These are phyloP conservation scores for Epinotia bilunana DNA, from an alignment of 2,888 invertebrate genomes.

Conservation along the genomic window DNA sequence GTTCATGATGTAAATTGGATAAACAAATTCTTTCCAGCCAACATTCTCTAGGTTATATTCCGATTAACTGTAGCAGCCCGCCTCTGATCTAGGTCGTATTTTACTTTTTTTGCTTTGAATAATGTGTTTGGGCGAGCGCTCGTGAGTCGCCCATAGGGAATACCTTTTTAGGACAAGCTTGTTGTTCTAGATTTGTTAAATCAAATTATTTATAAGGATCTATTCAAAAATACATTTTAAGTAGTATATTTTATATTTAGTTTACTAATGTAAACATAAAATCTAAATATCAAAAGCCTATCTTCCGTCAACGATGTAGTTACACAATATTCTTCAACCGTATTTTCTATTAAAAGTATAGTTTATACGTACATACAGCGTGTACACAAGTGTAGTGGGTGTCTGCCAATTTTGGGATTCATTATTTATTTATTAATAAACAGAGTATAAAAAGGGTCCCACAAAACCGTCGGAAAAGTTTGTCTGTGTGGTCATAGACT, in stretches of 20 bases:
- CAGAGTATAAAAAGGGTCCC: too few relatives aligned
- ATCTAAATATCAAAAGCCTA: not conserved
- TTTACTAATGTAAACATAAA: not conserved
- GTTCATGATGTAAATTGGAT: not conserved
- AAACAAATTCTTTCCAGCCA: conserved; percentile 11
- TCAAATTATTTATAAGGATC: conserved; percentile 31
- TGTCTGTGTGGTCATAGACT: too few relatives aligned
- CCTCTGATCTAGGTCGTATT: conserved; percentile 35
- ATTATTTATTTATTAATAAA: too few relatives aligned
- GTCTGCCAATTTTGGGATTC: not conserved
- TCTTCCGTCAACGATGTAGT: too few relatives aligned
- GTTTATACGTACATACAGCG: too few relatives aligned
- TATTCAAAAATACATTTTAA: not conserved
- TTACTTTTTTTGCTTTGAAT: conserved; percentile 37
- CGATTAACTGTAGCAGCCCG: conserved; percentile 30
- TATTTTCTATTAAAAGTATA: not conserved
- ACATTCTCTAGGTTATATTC: conserved; percentile 21
- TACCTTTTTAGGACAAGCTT: conserved; percentile 29
- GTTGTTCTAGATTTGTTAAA: conserved; percentile 27
- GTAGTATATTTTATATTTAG: not conserved
- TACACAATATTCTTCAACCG: not conserved
- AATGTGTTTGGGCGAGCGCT: conserved; percentile 33
- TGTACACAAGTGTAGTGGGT: not conserved
- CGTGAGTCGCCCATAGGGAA: conserved; percentile 28
- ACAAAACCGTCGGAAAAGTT: too few relatives aligned